Base-by-base conservation (phyloP, 2,797 vertebrate genomes). In the Poecilia velifera region DNA sequence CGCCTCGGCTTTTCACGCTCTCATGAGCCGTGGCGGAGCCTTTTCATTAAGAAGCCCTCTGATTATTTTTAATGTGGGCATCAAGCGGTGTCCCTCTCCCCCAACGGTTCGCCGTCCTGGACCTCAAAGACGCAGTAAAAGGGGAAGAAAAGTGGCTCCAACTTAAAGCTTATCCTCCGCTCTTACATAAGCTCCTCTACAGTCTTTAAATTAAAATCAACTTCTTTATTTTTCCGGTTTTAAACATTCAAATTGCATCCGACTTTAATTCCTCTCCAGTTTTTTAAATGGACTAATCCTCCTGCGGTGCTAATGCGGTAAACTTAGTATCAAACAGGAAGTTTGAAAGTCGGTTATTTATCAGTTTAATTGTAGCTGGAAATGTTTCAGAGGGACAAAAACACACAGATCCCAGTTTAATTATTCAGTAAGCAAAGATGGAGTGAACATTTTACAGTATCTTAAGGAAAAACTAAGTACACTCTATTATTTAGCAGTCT, bases 51-150 rank as follows among this genome's bases (percentile, higher is more conserved):
- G 76, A 64, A 34, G 39, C 80, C 79, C 80, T 87, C 72, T 84
- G 83, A 85, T 85, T 82, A 84, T 91, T 77, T 90, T 86, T 83
- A 84, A 86, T 88, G 72, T 75, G 39, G 41, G 75, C 9, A 31
- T 80, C 78, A 73, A 59, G 39, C 64, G 1, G 22, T 18, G 74
- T 79, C 79, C 77, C 84, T 14, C 71, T 1, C 62, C 57, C 46
- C 62, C 84, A 77, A 88, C 82, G 78, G 76, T 71, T 74, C 75
- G 77, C 72, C 25, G 39, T 73, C 51, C 78, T 72, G 77, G 68
- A 71, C 55, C 76, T 81, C 47, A 62, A 53, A 86, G 6, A 41
- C n/a, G 6, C 14, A 43, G 10, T 1, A 51, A 76, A 82, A 79
- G 22, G 34, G 2, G 74, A 71, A 84, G 34, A 73, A 57, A 81